Conservation (phyloP, 2,797 vertebrate genomes). For the Bovichtus variegatus region DNA sequence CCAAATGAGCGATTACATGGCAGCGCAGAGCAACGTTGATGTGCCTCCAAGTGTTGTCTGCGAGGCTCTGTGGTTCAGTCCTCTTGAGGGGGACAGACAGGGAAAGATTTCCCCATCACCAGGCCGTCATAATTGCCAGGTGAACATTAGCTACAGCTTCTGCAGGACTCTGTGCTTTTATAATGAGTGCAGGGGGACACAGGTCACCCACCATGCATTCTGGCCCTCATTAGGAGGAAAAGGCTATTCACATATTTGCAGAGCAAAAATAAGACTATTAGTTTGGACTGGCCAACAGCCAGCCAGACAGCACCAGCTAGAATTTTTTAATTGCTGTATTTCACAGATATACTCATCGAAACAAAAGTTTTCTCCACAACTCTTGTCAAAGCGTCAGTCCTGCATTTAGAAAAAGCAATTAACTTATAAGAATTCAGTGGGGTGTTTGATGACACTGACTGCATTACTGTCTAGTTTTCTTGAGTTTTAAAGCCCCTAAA, state of each 20-base stretch:
- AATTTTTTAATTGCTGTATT: constrained; percentile 74
- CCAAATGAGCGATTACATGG: constrained; percentile 69
- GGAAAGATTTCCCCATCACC: constrained; percentile 62
- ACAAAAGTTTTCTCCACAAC: constrained; percentile 49
- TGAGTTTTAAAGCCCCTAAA: constrained; percentile 18
- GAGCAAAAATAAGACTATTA: constrained; percentile 78
- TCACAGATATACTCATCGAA: constrained; percentile 47
- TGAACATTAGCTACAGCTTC: constrained; percentile 64
- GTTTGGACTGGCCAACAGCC: constrained; percentile 66
- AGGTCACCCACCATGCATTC: constrained; percentile 76
- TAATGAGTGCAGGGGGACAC: constrained; percentile 81
- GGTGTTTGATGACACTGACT: constrained; percentile 1
- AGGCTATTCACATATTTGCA: constrained; percentile 79
- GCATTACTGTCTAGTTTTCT: neutral
- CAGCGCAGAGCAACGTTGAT: constrained; percentile 64
- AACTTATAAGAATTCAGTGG: constrained; percentile 22
- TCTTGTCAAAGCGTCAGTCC: constrained; percentile 50
- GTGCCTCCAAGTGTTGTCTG: constrained; percentile 64
- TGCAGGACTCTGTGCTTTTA: constrained; percentile 69
- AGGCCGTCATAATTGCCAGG: constrained; percentile 73
- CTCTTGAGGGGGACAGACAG: constrained; percentile 56
- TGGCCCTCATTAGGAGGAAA: constrained; percentile 79
- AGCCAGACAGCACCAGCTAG: constrained; percentile 47
- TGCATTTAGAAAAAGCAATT: constrained; percentile 47
- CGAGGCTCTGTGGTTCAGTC: constrained; percentile 54